A percentile compares a stretch with the other conserved stretches of the same genome.
phyloP scores from a whole-genome alignment of 2,888 invertebrate genomes.

The Stegana nigrithorax region DNA sequence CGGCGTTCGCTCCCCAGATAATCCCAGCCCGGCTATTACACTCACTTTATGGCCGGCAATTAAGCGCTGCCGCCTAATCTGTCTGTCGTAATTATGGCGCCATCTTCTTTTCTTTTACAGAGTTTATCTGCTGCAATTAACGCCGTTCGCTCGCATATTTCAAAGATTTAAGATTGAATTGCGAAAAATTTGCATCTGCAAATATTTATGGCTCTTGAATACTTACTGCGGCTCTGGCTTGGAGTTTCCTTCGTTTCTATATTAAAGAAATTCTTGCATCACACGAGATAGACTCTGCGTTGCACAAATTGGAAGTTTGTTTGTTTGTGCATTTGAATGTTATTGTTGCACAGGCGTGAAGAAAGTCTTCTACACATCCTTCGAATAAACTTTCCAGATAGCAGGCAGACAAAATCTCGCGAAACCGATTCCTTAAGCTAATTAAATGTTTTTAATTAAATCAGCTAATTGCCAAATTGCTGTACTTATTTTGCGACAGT shows the following conservation, averaged over 20 bases:
- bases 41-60: conserved; percentile 58
- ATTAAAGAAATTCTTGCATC: no score
- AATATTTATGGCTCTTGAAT: conserved; percentile 18
- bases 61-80: conserved; percentile 55
- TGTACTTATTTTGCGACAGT: no score
- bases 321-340: conserved; percentile 1
- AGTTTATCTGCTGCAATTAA: conserved; percentile 62
- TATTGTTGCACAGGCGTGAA: no score
- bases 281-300: no score
- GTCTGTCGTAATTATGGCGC: conserved; percentile 61
- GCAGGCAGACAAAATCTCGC: no score
- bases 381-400: no score
- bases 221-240: neutral
- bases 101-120: conserved; percentile 10
- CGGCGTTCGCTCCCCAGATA: neutral
- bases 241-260: neutral
- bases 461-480: conserved; percentile 53
- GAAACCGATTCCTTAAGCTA: conserved; percentile 34
- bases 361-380: no score
- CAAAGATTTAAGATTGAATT: conserved; percentile 51
- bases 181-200: conserved; percentile 43
- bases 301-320: no score
- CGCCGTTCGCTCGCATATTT: conserved; percentile 51
- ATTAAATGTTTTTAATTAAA: conserved; percentile 56
- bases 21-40: neutral